Base-by-base conservation (phyloP, 2,113 vertebrate species). In the Charina bottae region DNA sequence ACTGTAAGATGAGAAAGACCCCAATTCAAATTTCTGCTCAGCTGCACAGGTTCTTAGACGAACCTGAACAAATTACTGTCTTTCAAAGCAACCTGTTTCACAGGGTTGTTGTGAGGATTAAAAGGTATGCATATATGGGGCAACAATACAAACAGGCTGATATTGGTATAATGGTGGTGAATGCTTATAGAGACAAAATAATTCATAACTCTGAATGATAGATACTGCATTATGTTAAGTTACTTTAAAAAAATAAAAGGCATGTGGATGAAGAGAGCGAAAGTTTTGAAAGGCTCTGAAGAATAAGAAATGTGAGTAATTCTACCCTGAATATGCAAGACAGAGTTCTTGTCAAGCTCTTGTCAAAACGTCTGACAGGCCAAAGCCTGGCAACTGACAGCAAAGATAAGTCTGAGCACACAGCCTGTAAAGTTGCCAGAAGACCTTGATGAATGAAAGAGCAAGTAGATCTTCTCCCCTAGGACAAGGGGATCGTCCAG, bases 291-390 rank as follows among this genome's bases (percentile, higher is more conserved):
- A 23, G 85, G 58, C 49, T 95, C 68, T 90, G 85, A 88, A 93
- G 94, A 62, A 28, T 62, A 89, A 89, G 53, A 89, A 94, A 88
- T 92, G 60, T 89, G 54, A 94, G 37, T 89, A 85, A 95, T 94
- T 92, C 90, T 90, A 85, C 28, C 88, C 60, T 90, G 62, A 95
- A 93, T 28, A 92, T 91, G 62, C 93, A 95, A 95, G 87, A 33
- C 1, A 64, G 90, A 64, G 89, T 96, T 95, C 87, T 94, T 87
- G 89, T 68, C 90, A 91, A 49, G 54, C 93, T 58, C 46, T 23
- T 96, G 94, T 98, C 96, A 97, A 97, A 94, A 88, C 86, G 89
- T 49, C 83, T 97, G 95, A 97, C 95, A 97, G 94, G 93, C 96
- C 95, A 94, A 97, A 96, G 96, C 90, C 92, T 92, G 93, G 95